Base-by-base conservation (phyloP, 2,888 invertebrate species). In the Atherix ibis region DNA sequence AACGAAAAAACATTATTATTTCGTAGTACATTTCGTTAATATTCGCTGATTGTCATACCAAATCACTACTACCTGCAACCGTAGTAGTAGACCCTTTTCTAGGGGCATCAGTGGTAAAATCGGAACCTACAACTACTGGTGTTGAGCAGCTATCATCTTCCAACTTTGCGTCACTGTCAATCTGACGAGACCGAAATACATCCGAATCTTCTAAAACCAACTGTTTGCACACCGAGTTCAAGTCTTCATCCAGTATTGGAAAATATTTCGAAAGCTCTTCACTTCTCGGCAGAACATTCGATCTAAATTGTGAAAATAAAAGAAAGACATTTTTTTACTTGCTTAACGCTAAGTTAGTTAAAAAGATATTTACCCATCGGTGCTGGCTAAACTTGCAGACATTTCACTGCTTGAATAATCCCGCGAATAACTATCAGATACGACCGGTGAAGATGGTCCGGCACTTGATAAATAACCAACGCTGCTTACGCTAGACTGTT, bases 381-480 rank as follows among this genome's bases (percentile, higher is more conserved):
- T 70, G 52, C 73, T 73, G 47, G 72, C 64, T 37, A 72, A 54
- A 50, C 73, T 73, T 32, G 70, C 68, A 2, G 71, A 71, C 64
- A 73, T 70, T 44, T 68, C 67, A 43, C 70, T 71, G 48, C 70
- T 71, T 27, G 50, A 48, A 15, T 47, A 51, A 45, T 68, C 71
- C 41, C 69, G 68, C 3, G 65, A 52, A 52, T 65, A 56, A 47
- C 68, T 56, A 51, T 73, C 69, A 10, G 70, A 68, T 15, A 50
- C 73, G 46, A 76, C 76, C 18, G 88, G 88, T 2, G 88, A 88
- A 0, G 84, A 85, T 1, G 87, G 85, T 17, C 72, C 74, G 33
- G 71, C 71, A 5, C 78, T 81, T 0, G 87, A 87, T 34, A 83
- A 69, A 32, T 55, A 66, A 44, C 67, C 67, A 10, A 63, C 65